These are phyloP conservation scores for Enteromius mattozi DNA, from an alignment of 2,797 vertebrate species.

Conservation along the genomic window DNA sequence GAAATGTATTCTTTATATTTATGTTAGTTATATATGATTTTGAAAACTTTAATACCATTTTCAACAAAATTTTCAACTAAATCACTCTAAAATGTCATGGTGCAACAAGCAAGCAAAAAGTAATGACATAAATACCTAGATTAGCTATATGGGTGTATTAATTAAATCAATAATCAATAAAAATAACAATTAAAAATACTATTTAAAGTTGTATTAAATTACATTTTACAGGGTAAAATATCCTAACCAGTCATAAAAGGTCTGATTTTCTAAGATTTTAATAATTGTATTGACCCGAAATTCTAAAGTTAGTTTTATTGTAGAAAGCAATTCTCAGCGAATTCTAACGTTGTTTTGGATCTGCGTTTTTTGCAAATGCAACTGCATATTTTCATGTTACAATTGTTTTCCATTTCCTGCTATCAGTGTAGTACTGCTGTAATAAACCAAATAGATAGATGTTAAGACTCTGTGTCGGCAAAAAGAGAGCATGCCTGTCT, in stretches of 20 bases:
- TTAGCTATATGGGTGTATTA: not conserved
- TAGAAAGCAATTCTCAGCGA: not conserved
- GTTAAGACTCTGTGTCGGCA: conserved; percentile 41
- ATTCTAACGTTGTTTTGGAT: not conserved
- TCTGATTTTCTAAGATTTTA: not conserved
- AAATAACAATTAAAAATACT: not conserved
- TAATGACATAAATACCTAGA: not conserved
- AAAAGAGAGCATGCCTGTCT: conserved; percentile 26
- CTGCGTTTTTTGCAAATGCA: not conserved
- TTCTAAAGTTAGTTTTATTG: not conserved
- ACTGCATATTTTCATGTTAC: not conserved
- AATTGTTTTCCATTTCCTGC: conserved; percentile 1
- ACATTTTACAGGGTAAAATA: not conserved
- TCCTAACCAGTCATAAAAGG: not conserved
- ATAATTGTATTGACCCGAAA: not conserved
- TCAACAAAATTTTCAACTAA: not conserved
- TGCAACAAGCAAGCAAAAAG: not conserved
- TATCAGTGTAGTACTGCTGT: conserved; percentile 17
- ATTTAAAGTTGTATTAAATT: not conserved
- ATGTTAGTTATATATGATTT: not conserved
- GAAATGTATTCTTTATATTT: not conserved
- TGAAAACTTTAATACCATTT: not conserved
- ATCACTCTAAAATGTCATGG: not conserved
- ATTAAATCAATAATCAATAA: not conserved
- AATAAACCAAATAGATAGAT: conserved; percentile 44